Evolutionary conservation across 2,888 invertebrate genomes (phyloP).

Genomic region (Trichopria drosophilae): DNA sequence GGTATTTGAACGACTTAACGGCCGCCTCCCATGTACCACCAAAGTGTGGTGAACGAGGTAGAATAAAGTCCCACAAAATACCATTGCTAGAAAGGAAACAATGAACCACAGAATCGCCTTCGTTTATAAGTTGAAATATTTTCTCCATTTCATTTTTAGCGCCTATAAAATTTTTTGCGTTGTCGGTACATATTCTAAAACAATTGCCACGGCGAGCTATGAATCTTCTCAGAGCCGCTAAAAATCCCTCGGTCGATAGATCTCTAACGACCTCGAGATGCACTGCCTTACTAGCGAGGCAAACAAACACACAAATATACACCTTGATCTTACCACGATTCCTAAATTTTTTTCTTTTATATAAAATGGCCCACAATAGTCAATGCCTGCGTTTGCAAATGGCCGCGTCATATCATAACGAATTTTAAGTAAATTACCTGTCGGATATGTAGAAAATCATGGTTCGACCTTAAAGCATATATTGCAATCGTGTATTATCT

Average conservation of each 20-base stretch:
- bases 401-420: conserved; percentile 36
- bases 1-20: background rate
- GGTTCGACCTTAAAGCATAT: conserved; percentile 6
- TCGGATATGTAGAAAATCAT: conserved; percentile 36
- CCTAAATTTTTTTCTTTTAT: conserved; percentile 33
- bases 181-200: conserved; percentile 42
- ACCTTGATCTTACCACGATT: conserved; percentile 28
- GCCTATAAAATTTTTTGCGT: conserved; percentile 48
- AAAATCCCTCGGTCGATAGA: conserved; percentile 43
- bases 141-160: conserved; percentile 39
- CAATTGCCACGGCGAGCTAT: conserved; percentile 43
- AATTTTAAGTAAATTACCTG: conserved; percentile 41
- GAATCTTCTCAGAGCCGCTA: conserved; percentile 45
- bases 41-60: conserved; percentile 3
- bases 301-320: no score
- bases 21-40: background rate
- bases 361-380: conserved; percentile 42
- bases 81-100: no score
- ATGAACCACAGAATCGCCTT: no score
- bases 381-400: conserved; percentile 39
- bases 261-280: conserved; percentile 46
- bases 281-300: conserved; percentile 44
- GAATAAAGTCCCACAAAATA: background rate
- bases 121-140: conserved; percentile 10
- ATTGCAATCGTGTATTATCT: conserved; percentile 7